Percentiles rank a stretch among this genome's conserved stretches.
These are phyloP conservation scores for Microtus montanus DNA, from an alignment of 2,113 vertebrate genomes.

Conservation along the genomic window DNA sequence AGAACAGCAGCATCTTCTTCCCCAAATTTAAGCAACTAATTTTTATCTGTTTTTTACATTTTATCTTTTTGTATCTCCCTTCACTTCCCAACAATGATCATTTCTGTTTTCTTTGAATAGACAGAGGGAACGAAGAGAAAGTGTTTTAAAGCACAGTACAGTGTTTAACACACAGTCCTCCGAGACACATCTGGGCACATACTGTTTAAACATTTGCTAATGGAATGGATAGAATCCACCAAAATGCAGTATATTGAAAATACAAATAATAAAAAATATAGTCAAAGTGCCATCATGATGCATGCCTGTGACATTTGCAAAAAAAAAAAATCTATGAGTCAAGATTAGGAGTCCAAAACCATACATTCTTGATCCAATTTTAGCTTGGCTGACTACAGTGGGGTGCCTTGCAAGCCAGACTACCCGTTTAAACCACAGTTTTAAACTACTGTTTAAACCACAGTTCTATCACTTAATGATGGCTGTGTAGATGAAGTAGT, in stretches of 20 bases:
- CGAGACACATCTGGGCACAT: neutral
- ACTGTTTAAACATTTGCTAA: neutral
- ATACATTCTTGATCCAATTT: neutral
- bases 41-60: neutral
- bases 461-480: neutral
- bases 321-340: neutral
- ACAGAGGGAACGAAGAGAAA: constrained; percentile 1
- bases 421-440: neutral
- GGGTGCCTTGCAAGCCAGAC: neutral
- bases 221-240: neutral
- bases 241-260: neutral
- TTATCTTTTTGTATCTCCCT: neutral
- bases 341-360: neutral
- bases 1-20: neutral
- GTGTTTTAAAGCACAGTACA: neutral
- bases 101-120: constrained; percentile 10
- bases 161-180: neutral
- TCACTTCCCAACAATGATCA: neutral
- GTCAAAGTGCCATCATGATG: neutral
- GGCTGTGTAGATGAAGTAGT: neutral
- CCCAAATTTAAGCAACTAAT: neutral
- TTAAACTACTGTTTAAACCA: neutral
- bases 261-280: constrained; percentile 19
- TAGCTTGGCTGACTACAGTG: neutral
- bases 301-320: neutral